Conservation (phyloP, 2,888 invertebrate species). For the Micropterix aruncella region DNA sequence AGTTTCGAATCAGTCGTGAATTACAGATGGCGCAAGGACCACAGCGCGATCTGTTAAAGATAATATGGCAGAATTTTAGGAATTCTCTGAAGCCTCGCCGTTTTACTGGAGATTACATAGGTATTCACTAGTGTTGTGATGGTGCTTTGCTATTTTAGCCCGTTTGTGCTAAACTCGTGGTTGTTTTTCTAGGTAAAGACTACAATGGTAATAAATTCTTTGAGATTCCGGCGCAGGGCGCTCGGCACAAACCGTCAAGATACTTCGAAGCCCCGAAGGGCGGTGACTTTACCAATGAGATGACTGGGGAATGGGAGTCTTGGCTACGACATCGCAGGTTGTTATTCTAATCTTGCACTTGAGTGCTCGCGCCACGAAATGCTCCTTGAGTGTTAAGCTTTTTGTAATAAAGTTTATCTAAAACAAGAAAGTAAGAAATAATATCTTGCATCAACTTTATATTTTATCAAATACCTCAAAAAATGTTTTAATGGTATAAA, state of each 20-base stretch:
- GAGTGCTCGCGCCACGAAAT: no score
- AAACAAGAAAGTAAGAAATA: no score
- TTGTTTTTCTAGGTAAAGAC: conserved; percentile 48
- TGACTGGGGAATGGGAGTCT: conserved; percentile 80
- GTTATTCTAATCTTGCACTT: no score
- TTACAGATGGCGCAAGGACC: background rate
- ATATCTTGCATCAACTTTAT: no score
- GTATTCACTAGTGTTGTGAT: background rate
- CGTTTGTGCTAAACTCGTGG: background rate
- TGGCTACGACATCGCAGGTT: conserved; percentile 62
- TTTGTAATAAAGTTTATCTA: no score
- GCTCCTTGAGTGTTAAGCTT: no score
- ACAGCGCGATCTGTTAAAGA: background rate
- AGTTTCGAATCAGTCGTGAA: no score
- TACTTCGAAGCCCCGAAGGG: conserved; percentile 59
- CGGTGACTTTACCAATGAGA: conserved; percentile 53
- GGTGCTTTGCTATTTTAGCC: background rate
- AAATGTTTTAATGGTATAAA: no score
- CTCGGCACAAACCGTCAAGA: conserved; percentile 42
- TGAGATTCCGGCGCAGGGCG: conserved; percentile 57
- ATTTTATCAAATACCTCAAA: no score
- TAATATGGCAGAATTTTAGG: background rate
- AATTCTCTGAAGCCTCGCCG: background rate
- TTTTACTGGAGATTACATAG: background rate
- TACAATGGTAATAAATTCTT: conserved; percentile 71